Conservation (phyloP, 2,113 vertebrate species). For the Rhynchomys soricoides region DNA sequence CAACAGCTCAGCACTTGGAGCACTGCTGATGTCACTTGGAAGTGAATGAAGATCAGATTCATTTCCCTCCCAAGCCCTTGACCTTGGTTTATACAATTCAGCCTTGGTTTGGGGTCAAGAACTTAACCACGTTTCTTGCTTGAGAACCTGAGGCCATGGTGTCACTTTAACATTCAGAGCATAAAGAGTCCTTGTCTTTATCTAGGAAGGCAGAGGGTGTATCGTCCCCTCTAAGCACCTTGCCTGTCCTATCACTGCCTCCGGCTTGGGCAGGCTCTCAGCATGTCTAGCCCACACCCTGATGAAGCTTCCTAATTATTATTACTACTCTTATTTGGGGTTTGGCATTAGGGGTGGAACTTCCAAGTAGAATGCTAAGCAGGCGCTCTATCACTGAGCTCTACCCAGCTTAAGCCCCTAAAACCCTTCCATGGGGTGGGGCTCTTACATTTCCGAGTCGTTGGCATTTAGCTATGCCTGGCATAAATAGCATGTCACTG, state of each 20-base stretch:
- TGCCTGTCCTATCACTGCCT: neutral
- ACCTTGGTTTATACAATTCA: neutral
- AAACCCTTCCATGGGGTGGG: fast-evolving
- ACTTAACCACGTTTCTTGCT: neutral
- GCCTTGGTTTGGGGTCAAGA: neutral
- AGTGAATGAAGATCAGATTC: neutral
- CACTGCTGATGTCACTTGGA: neutral
- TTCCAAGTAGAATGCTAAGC: neutral
- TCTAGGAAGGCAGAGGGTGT: neutral
- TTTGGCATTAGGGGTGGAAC: neutral
- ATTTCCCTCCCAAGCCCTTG: neutral
- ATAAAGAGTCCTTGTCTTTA: neutral
- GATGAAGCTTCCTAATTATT: fast-evolving
- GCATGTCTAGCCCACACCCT: neutral
- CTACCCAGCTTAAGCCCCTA: fast-evolving
- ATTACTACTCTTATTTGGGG: neutral
- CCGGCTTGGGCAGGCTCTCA: neutral
- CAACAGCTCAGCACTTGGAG: neutral
- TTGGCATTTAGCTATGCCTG: neutral
- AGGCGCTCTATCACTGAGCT: neutral
- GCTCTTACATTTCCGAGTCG: neutral
- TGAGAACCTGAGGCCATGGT: neutral
- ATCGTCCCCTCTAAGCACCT: neutral
- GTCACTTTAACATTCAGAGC: neutral
- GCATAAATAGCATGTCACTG: neutral